phyloP scores from a whole-genome alignment of 1,140 invertebrate species.

The Papilio polyxenes region DNA sequence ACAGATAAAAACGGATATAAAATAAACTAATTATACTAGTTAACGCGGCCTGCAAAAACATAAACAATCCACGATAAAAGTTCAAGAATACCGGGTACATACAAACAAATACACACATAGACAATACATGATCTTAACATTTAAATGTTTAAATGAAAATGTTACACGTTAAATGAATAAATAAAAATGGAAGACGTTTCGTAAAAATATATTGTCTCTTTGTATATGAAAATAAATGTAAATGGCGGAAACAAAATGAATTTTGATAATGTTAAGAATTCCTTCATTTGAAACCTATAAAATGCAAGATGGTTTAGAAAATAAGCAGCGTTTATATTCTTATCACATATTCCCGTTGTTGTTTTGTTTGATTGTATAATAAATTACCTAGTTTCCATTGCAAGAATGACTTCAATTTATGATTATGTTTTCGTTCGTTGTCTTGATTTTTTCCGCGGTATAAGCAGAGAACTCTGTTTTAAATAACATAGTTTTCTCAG shows the following conservation, averaged over 20 bases:
- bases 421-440: background rate
- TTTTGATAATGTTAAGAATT: background rate
- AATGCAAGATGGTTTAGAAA: background rate
- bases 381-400: no score
- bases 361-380: background rate
- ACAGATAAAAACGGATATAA: conserved; percentile 39
- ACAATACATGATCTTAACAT: background rate
- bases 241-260: background rate
- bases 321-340: background rate
- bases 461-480: background rate
- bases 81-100: conserved; percentile 8
- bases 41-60: conserved; percentile 33
- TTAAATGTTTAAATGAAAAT: no score
- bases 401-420: no score
- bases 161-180: no score
- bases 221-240: background rate
- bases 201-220: background rate
- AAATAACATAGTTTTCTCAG: background rate
- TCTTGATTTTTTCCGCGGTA: background rate
- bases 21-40: conserved; percentile 36
- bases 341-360: background rate
- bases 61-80: conserved; percentile 27
- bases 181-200: background rate
- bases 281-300: background rate
- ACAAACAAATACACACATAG: background rate